Percentiles rank a stretch among this genome's conserved stretches.
phyloP scores from a whole-genome alignment of 2,888 invertebrate genomes.

The Myopa testacea region DNA sequence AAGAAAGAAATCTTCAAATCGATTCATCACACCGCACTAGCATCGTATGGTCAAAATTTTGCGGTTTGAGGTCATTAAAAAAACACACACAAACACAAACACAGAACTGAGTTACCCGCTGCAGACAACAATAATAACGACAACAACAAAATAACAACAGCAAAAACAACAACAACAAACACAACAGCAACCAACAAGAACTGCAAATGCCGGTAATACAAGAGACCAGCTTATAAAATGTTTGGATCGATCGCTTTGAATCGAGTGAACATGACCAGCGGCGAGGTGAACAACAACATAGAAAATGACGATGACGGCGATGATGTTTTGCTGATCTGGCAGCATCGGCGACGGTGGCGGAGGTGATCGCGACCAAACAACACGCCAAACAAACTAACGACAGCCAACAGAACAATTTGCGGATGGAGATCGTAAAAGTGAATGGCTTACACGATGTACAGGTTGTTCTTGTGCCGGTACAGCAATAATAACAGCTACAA shows the following conservation, averaged over 20 bases:
- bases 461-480: constrained; percentile 21
- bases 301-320: not conserved
- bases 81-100: not conserved
- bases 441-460: constrained; percentile 41
- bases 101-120: not conserved
- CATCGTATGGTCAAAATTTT: constrained; percentile 30
- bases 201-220: constrained; percentile 3
- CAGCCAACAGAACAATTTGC: constrained; percentile 11
- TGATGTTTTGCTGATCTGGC: not conserved
- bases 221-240: not conserved
- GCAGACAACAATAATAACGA: not conserved
- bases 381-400: not conserved
- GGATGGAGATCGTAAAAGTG: constrained; percentile 42
- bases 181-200: not conserved
- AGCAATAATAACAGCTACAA: too few species aligned
- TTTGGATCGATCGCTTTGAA: constrained; percentile 25
- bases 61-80: constrained; percentile 35
- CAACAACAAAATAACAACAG: constrained; percentile 5
- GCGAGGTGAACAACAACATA: constrained; percentile 16
- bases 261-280: constrained; percentile 28
- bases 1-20: constrained; percentile 24
- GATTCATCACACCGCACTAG: constrained; percentile 41
- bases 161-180: not conserved
- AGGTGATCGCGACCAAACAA: not conserved
- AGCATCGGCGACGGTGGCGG: not conserved